Percentiles rank a stretch among this genome's conserved stretches.
These are phyloP conservation scores for Lycia hirtaria DNA, from an alignment of 2,888 invertebrate genomes.

Conservation along the genomic window DNA sequence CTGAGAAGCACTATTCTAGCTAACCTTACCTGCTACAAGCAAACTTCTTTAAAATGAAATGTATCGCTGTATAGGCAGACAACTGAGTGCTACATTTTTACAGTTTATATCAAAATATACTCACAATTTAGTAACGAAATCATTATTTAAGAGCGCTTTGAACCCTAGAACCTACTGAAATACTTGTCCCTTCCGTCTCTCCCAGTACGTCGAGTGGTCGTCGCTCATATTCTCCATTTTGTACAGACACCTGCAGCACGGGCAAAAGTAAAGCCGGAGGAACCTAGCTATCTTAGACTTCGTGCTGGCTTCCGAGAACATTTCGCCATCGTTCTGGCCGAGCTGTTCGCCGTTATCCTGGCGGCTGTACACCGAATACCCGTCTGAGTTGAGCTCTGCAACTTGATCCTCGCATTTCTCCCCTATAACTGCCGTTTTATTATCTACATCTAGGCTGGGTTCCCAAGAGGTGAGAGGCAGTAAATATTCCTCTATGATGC, in stretches of 20 bases:
- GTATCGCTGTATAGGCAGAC: neutral
- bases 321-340: slow-evolving; percentile 53
- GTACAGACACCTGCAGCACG: slow-evolving; percentile 77
- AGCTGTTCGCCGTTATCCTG: slow-evolving; percentile 36
- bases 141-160: neutral
- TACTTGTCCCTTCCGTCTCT: slow-evolving; percentile 25
- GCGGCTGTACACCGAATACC: slow-evolving; percentile 45
- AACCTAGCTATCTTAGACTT: slow-evolving; percentile 73
- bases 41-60: too few relatives aligned
- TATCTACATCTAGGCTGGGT: slow-evolving; percentile 52
- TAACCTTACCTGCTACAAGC: too few relatives aligned
- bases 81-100: neutral
- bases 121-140: slow-evolving; percentile 18
- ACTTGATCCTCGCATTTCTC: slow-evolving; percentile 33
- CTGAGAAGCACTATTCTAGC: too few relatives aligned
- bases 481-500: slow-evolving; percentile 78
- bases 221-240: slow-evolving; percentile 69
- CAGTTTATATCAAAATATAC: slow-evolving; percentile 9
- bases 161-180: slow-evolving; percentile 1
- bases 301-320: slow-evolving; percentile 51
- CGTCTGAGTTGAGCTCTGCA: slow-evolving; percentile 30
- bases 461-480: slow-evolving; percentile 86
- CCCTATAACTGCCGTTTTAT: slow-evolving; percentile 44
- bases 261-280: slow-evolving; percentile 75
- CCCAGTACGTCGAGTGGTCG: slow-evolving; percentile 40